Conservation (phyloP, 2,113 vertebrate species). For the Malaclemys terrapin region DNA sequence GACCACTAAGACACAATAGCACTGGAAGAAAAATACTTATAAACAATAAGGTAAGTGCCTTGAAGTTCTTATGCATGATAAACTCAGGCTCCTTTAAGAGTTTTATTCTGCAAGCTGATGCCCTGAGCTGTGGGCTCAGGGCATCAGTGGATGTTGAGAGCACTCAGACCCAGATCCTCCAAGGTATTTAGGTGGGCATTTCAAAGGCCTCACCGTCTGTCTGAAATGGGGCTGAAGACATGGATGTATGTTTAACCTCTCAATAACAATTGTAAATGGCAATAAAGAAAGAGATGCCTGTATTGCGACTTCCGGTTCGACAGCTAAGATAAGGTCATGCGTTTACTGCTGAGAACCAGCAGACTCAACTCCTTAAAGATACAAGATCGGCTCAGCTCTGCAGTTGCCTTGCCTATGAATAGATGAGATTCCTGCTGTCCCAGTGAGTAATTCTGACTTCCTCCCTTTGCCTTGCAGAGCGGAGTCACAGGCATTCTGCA, state of each 20-base stretch:
- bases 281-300: neutral
- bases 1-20: neutral
- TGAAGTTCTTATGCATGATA: neutral
- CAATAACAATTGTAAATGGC: neutral
- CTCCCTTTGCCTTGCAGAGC: slow-evolving; percentile 74
- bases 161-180: neutral
- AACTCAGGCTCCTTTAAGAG: neutral
- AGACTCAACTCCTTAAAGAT: slow-evolving; percentile 69
- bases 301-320: slow-evolving; percentile 14
- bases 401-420: slow-evolving; percentile 84
- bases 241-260: neutral
- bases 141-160: neutral
- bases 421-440: slow-evolving; percentile 92
- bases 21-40: neutral
- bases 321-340: slow-evolving; percentile 11
- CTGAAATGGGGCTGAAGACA: fast-evolving
- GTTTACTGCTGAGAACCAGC: slow-evolving; percentile 54
- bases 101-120: neutral
- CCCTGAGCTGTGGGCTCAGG: too few species aligned
- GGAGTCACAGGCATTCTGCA: slow-evolving; percentile 79
- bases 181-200: neutral
- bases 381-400: slow-evolving; percentile 44
- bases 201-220: neutral
- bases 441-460: slow-evolving; percentile 90
- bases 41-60: neutral